These are phyloP conservation scores for Drosophila paracracens DNA, from an alignment of 2,888 invertebrate genomes.

Conservation along the genomic window DNA sequence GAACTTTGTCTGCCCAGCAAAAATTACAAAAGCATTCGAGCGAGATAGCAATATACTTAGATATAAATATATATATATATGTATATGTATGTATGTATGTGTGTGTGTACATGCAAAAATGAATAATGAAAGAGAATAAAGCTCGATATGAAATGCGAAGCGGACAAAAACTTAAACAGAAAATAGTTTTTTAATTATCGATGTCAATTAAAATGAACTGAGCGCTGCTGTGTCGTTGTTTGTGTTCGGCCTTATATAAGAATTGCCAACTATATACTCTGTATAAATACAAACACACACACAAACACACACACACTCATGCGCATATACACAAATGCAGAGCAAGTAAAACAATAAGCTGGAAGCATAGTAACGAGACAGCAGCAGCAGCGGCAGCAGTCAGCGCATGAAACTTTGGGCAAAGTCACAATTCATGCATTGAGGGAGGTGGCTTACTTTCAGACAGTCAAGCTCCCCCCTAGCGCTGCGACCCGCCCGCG, in stretches of 20 bases:
- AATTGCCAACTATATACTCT: constrained; percentile 37
- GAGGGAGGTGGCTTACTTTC: constrained; percentile 13
- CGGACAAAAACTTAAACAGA: constrained; percentile 50
- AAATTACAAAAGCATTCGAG: constrained; percentile 3
- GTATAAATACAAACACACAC: constrained; percentile 7
- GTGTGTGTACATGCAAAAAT: background rate
- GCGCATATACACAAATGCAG: constrained; percentile 6
- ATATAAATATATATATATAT: no score
- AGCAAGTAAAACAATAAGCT: constrained; percentile 71
- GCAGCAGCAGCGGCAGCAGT: constrained; percentile 18
- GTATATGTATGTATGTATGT: background rate
- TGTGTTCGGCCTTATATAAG: constrained; percentile 62
- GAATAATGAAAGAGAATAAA: constrained; percentile 11
- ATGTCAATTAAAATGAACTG: constrained; percentile 82
- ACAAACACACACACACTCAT: constrained; percentile 9
- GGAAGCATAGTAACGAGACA: constrained; percentile 46
- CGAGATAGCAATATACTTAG: background rate
- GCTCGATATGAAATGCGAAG: constrained; percentile 30
- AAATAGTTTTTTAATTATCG: constrained; percentile 78
- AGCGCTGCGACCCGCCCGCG: background rate
- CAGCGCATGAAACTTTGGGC: constrained; percentile 46
- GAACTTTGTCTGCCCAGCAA: constrained; percentile 23
- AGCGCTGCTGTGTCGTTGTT: constrained; percentile 43
- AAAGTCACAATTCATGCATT: constrained; percentile 53
- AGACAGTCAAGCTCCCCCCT: constrained; percentile 11